phyloP scores from a whole-genome alignment of 2,888 invertebrate genomes.

The Cynaeus angustus region DNA sequence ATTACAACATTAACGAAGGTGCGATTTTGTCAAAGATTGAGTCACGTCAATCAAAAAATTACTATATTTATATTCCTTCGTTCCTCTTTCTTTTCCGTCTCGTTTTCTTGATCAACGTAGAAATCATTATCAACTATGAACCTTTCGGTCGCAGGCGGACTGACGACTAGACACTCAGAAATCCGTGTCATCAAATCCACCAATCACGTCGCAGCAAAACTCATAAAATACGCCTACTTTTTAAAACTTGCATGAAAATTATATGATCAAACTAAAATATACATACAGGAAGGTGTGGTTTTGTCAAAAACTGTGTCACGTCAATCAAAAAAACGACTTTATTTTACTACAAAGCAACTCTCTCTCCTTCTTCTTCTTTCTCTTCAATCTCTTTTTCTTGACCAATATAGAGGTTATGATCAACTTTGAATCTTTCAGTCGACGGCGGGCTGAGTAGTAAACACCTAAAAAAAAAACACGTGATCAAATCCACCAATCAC shows the following conservation, averaged over 20 bases:
- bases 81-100: slow-evolving; percentile 63
- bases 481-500: not conserved
- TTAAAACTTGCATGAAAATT: too few relatives aligned
- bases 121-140: slow-evolving; percentile 78
- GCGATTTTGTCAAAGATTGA: not conserved
- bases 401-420: slow-evolving; percentile 70
- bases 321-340: too few relatives aligned
- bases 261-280: too few relatives aligned
- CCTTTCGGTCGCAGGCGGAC: slow-evolving; percentile 79
- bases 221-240: slow-evolving; percentile 82
- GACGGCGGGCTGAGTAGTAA: slow-evolving; percentile 78
- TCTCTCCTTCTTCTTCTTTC: slow-evolving; percentile 62
- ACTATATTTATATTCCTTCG: slow-evolving; percentile 4
- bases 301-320: too few relatives aligned
- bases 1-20: slow-evolving; percentile 42
- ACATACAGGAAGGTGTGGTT: too few relatives aligned
- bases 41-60: not conserved
- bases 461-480: slow-evolving; percentile 63
- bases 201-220: slow-evolving; percentile 66
- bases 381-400: slow-evolving; percentile 59
- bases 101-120: slow-evolving; percentile 60
- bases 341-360: slow-evolving; percentile 59
- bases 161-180: slow-evolving; percentile 72
- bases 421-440: slow-evolving; percentile 80
- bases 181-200: too few relatives aligned